Evolutionary conservation across 1,140 invertebrate genomes (phyloP), one percentile per base, ranked within the genome.

Genomic region (Lepidurus arcticus): DNA sequence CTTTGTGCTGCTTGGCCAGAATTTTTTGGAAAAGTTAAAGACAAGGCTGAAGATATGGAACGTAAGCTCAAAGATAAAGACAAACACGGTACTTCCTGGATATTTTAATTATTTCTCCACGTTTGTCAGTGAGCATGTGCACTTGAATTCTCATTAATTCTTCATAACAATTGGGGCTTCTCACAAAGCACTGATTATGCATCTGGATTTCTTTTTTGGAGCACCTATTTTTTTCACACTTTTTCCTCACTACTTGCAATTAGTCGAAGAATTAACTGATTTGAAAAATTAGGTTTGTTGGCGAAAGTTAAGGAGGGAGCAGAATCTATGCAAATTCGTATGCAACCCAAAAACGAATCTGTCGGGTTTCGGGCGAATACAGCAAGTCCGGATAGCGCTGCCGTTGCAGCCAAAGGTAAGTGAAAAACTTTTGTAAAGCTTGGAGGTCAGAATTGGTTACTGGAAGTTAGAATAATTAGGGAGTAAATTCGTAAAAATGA

Each of bases 291-390:
- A 96, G 94, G 94, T 84, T 91, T 97, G 82, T 87, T 97, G 78
- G 93, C 95, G 76, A 97, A 96, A 86, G 93, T 98, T 87, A 98
- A 97, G 88, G 96, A 98, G 85, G 94, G 94, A 75, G 96, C 96
- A 0, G 96, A 98, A 85, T 95, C 91, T 81, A 92, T 97, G 78
- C 93, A 96, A 81, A 95, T 94, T 79, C 95, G 95, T 85, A 90
- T 98, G 79, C 95, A 98, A 88, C 93, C 94, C 7, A 97, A 95
- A 86, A 94, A 93, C 47, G 96, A 88, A 76, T 84, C 81, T 73
- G 82, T 85, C 77, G 85, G 85, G 42, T 82, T 84, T 42, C 84
- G 82, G 77, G 80, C 82, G 34, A 80, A 79, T 10, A 79, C 81
- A 9, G 53, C 44, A 73, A 76, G 77, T 78, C 42, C 44, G 7